A percentile compares a stretch with the other conserved stretches of the same genome.
phyloP scores from a whole-genome alignment of 1,140 invertebrate genomes.

The Cyclina sinensis region DNA sequence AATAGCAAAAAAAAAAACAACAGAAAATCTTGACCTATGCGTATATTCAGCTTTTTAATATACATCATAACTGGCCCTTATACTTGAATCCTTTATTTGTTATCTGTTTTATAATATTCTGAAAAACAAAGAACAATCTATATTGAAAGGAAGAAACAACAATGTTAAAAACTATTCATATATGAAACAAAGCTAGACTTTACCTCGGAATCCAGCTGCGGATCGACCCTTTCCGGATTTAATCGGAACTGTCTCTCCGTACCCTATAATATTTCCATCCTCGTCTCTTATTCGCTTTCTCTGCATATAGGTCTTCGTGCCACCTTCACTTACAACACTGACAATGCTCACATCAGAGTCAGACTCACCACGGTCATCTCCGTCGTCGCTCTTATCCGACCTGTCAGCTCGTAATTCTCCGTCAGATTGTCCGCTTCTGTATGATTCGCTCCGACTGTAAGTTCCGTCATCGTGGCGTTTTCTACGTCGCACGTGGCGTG shows the following conservation, averaged over 20 bases:
- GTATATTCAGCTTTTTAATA: too few species aligned
- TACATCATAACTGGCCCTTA: too few species aligned
- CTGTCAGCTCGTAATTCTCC: conserved; percentile 76
- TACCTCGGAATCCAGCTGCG: conserved; percentile 2
- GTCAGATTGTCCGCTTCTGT: conserved; percentile 75
- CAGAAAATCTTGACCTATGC: too few species aligned
- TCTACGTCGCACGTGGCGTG: conserved; percentile 73
- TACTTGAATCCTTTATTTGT: too few species aligned
- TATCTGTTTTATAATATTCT: too few species aligned
- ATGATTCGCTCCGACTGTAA: conserved; percentile 73
- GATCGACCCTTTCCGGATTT: conserved; percentile 41
- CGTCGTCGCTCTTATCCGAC: conserved; percentile 66
- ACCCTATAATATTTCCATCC: conserved; percentile 83
- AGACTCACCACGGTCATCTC: conserved; percentile 58
- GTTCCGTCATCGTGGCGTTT: conserved; percentile 74
- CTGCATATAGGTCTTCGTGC: conserved; percentile 76
- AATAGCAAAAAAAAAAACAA: too few species aligned
- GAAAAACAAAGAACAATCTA: too few species aligned
- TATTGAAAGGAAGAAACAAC: too few species aligned
- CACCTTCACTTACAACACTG: conserved; percentile 84
- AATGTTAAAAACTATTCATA: too few species aligned
- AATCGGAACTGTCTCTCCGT: conserved; percentile 75
- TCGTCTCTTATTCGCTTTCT: conserved; percentile 82
- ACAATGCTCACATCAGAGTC: conserved; percentile 81
- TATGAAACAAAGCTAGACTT: too few species aligned